phyloP scores from a whole-genome alignment of 2,888 invertebrate genomes.

The Strigamia maritima region DNA sequence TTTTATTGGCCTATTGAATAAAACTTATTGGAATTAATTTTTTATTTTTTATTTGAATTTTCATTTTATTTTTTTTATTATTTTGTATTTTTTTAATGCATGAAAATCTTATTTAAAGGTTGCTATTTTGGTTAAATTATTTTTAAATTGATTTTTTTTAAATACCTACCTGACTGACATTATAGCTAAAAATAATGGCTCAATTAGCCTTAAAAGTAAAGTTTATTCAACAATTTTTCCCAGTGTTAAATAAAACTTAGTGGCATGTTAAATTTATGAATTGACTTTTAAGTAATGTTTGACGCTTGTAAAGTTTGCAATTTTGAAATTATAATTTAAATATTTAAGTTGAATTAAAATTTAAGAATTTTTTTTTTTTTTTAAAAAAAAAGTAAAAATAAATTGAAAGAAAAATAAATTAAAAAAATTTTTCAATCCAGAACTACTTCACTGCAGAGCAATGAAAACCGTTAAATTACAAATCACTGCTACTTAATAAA shows the following conservation, averaged over 20 bases:
- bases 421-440: too few relatives aligned
- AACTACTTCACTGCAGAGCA: too few relatives aligned
- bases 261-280: background rate
- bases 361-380: too few relatives aligned
- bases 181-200: background rate
- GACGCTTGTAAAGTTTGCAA: background rate
- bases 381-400: too few relatives aligned
- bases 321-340: background rate
- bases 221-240: background rate
- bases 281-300: background rate
- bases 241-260: background rate
- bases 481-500: too few relatives aligned
- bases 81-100: constrained; percentile 46
- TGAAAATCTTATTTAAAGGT: background rate
- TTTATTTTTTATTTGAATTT: background rate
- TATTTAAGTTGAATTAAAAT: too few relatives aligned
- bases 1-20: background rate
- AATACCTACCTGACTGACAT: background rate
- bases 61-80: constrained; percentile 33
- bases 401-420: too few relatives aligned
- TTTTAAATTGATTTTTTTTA: constrained; percentile 18
- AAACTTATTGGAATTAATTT: background rate
- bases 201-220: background rate
- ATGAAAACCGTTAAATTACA: too few relatives aligned
- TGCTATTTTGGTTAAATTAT: background rate